Evolutionary conservation across 1,140 invertebrate genomes (phyloP), one percentile per base, ranked within the genome.

Genomic region (Scylla paramamosain): DNA sequence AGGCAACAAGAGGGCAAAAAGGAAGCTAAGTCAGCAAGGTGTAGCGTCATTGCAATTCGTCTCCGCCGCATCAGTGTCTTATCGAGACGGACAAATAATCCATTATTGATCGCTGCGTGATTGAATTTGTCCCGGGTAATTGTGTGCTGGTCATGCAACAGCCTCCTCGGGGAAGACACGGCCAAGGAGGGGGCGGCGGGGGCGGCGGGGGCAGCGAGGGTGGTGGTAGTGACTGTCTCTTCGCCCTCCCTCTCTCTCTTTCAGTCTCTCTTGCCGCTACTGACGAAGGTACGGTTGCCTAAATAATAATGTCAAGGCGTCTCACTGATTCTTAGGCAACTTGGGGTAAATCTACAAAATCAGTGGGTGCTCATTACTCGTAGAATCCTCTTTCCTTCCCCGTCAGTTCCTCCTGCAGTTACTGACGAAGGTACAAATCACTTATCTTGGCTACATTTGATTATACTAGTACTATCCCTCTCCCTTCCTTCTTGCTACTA

Each of bases 31-130:
- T 4, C 52, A 59, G 16, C 10, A 59, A 59, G 16, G 16, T 59
- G 16, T 59, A 59, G 16, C 52, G 52, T 59, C 52, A 59, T 59
- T 92, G 48, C 94, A 48, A 28, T n/a, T 20, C 7, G 28, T 45
- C 67, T 46, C 29, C 91, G 39, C 94, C 89, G 59, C 86, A 59
- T 92, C 48, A 95, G 90, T 95, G 94, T 95, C 94, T 39, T 46
- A 88, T 52, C 90, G 92, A 95, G 94, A 88, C 90, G 91, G 91
- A 92, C 94, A 95, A 95, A 95, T 95, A 95, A 95, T 95, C 94
- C 94, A 95, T 92, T 92, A 95, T 95, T 95, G 94, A 95, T 95
- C 91, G 94, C 25, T 67, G 29, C 91, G 90, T 95, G 94, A 95
- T 95, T 92, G 94, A 95, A 92, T 88, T 95, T 95, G 94, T 92